Base-by-base conservation (phyloP, 2,113 vertebrate species). In the Muntiacus muntjak region DNA sequence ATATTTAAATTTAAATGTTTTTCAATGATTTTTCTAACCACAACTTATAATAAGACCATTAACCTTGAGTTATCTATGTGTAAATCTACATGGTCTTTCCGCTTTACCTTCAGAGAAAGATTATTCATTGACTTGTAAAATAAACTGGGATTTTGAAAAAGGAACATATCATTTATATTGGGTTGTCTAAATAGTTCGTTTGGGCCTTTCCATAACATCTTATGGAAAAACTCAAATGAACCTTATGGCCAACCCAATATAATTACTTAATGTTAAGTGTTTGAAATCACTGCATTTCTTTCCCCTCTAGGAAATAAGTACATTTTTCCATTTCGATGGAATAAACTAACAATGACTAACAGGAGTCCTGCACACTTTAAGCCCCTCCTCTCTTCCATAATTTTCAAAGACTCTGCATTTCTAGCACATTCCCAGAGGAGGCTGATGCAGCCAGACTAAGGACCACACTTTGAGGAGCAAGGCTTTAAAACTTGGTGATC, bases 211-310 rank as follows among this genome's bases (percentile, higher is more conserved):
- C 23, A 26, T 76, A 76, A 76, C 71, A 43, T 76, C 36, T 43
- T 76, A 76, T 25, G 71, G 71, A 76, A 76, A 76, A 76, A 43
- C 71, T 25, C 71, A 43, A 76, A 76, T 15, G 71, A 43, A 74
- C 36, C 40, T 26, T 43, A 43, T 25, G 71, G 71, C 71, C 40
- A 43, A 26, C 40, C 40, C 71, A 76, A 83, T 83, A 26, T 43
- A 88, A 79, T 57, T 57, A 86, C 15, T 62, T 96, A 91, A 76
- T 11, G 23, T n/a, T n/a, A 85, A 89, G 33, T 79, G 83, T 71
- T 83, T 96, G 84, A 91, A 93, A 58, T 90, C n/a, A 57, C 47
- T 52, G 71, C 71, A n/a, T 30, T n/a, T 47, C 93, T 87, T 95
- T 86, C 7, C 71, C 23, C 40, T 43, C 40, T 76, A 76, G 36